These are phyloP conservation scores for Halichoeres trimaculatus DNA, from an alignment of 2,113 vertebrate species.

Conservation along the genomic window DNA sequence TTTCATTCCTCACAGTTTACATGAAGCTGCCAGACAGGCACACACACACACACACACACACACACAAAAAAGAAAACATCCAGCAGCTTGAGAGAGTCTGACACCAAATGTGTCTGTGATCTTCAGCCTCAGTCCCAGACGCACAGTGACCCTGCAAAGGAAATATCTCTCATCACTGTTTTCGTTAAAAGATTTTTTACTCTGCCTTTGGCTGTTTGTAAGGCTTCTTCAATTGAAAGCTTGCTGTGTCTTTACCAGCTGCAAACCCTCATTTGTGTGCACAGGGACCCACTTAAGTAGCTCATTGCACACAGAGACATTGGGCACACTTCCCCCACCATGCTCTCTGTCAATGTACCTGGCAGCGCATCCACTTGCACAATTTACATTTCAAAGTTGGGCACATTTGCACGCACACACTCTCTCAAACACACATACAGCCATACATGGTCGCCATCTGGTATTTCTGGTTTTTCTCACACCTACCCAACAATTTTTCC, in stretches of 20 bases:
- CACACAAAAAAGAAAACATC: conserved; percentile 20
- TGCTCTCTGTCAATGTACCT: conserved; percentile 58
- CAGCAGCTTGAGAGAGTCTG: conserved; percentile 20
- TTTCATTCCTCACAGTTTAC: conserved; percentile 31
- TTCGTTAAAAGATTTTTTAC: neutral
- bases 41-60: neutral
- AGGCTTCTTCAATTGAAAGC: conserved; percentile 44
- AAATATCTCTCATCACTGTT: neutral
- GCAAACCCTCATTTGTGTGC: conserved; percentile 28
- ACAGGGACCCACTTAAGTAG: conserved; percentile 50
- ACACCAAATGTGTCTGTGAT: conserved; percentile 35
- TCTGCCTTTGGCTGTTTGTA: conserved; percentile 42
- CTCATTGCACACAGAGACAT: conserved; percentile 45
- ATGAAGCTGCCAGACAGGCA: neutral
- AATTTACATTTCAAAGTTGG: conserved; percentile 78
- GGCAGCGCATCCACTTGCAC: conserved; percentile 48
- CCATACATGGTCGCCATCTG: conserved; percentile 59
- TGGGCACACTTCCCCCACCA: conserved; percentile 34
- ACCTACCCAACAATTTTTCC: conserved; percentile 36
- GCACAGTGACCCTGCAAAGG: conserved; percentile 10
- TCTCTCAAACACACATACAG: conserved; percentile 16
- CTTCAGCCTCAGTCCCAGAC: conserved; percentile 9
- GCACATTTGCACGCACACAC: conserved; percentile 46
- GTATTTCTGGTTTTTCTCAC: conserved; percentile 42
- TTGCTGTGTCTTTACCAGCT: conserved; percentile 33